Base-by-base conservation (phyloP, 2,113 vertebrate genomes). In the Anhinga rufa region DNA sequence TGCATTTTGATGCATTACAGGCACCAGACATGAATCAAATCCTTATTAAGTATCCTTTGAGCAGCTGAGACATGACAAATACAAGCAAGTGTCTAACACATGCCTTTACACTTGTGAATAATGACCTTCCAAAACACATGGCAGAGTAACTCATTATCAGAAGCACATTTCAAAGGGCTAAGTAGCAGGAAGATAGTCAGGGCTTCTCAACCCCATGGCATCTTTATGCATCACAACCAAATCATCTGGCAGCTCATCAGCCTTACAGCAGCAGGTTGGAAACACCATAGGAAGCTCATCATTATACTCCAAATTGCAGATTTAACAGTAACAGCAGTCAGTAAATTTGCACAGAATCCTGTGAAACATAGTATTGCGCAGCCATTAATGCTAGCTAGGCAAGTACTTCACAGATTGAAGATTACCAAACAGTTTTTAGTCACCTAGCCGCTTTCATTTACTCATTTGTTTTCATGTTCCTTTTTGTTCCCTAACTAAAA, bases 171-270 rank as follows among this genome's bases (percentile, higher is more conserved):
- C 76, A 61, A 82, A 72, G 17, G 36, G 2, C 8, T 24, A 34
- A 76, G 21, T 21, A 65, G 17, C 40, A 36, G 19, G 10, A 60
- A 78, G 26, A 42, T 1, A 69, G 26, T 12, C 29, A 69, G 28
- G 25, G 19, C 13, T 61, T 81, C 51, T 52, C 0, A 0, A 38
- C 6, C 12, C 46, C 11, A 9, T 3, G 17, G n/a, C 22, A 58
- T 29, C n/a, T 31, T 52, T 57, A 57, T 1, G 9, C 24, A 64
- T 18, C 32, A 49, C 6, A 83, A 71, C 12, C 20, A 51, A 54
- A 32, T 9, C 34, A 65, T 7, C 12, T 31, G 6, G 26, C 17
- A 70, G 31, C 8, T 71, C 26, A 89, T 17, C 10, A 55, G 28
- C 46, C 42, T 51, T 40, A 44, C 17, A 79, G 54, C 42, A 57